Evolutionary conservation across 1,140 invertebrate species (phyloP).

Genomic region (Aphidius gifuensis): DNA sequence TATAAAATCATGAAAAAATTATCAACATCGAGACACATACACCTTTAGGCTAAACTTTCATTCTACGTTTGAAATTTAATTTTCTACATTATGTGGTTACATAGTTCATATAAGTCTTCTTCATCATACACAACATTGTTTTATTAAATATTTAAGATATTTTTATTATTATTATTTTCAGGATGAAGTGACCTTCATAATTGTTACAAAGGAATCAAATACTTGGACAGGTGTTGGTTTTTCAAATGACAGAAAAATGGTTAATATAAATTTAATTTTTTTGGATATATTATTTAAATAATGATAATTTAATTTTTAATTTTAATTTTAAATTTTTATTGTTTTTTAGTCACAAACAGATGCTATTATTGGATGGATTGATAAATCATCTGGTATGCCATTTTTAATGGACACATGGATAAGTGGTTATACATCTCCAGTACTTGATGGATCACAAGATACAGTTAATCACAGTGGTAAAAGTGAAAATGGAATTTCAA

Average conservation of each 20-base stretch:
- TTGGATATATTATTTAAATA: conserved; percentile 2
- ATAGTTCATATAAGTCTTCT: too few relatives aligned
- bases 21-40: not conserved
- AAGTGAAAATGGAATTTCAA: conserved; percentile 74
- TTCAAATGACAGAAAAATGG: conserved; percentile 83
- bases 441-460: conserved; percentile 74
- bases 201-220: conserved; percentile 77
- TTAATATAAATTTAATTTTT: conserved; percentile 42
- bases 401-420: conserved; percentile 90
- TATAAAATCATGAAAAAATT: too few relatives aligned
- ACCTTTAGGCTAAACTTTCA: conserved; percentile 24
- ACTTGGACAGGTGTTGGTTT: conserved; percentile 94
- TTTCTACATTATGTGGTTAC: too few relatives aligned
- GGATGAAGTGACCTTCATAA: conserved; percentile 81
- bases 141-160: not conserved
- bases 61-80: conserved; percentile 1
- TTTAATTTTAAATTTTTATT: conserved; percentile 15
- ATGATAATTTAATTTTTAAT: conserved; percentile 18
- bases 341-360: conserved; percentile 69
- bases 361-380: conserved; percentile 84
- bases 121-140: too few relatives aligned
- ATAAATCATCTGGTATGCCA: conserved; percentile 67
- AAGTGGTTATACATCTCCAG: conserved; percentile 71
- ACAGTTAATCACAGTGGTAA: conserved; percentile 68
- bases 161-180: conserved; percentile 37